A percentile compares a stretch with the other conserved stretches of the same genome.
Conservation (phyloP, 2,797 vertebrate species). For the Urosaurus nigricauda region DNA sequence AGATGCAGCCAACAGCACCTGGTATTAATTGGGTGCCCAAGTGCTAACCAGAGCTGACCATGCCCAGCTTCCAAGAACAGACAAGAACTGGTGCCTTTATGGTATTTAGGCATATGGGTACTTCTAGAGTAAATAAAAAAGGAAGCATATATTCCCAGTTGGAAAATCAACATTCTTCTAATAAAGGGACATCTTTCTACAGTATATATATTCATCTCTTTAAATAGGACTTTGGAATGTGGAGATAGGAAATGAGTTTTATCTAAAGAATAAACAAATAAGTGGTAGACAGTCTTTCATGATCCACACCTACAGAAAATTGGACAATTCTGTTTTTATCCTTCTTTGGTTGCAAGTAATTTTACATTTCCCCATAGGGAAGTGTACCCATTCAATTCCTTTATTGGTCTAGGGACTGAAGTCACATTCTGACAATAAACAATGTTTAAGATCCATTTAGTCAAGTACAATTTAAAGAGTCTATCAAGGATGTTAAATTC, state of each 20-base stretch:
- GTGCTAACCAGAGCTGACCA: too few species aligned
- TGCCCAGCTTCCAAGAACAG: too few species aligned
- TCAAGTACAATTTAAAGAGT: neutral
- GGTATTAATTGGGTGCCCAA: too few species aligned
- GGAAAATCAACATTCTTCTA: neutral
- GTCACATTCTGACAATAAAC: conserved; percentile 2
- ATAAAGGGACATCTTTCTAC: neutral
- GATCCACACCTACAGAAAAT: neutral
- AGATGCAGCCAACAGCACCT: too few species aligned
- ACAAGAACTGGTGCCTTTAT: too few species aligned
- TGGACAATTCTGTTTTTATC: too few species aligned
- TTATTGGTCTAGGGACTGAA: neutral
- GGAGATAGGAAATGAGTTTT: neutral
- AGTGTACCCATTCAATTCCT: neutral
- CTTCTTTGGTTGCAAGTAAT: neutral
- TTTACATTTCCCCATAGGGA: neutral
- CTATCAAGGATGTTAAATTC: conserved; percentile 12
- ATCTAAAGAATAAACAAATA: neutral
- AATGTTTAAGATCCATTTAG: neutral
- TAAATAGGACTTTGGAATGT: neutral
- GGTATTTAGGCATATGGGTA: too few species aligned
- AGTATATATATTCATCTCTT: neutral
- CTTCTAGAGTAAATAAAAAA: neutral
- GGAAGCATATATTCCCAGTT: neutral
- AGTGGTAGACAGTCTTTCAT: neutral